phyloP scores from a whole-genome alignment of 2,888 invertebrate genomes.

The Entomobrya multifasciata region DNA sequence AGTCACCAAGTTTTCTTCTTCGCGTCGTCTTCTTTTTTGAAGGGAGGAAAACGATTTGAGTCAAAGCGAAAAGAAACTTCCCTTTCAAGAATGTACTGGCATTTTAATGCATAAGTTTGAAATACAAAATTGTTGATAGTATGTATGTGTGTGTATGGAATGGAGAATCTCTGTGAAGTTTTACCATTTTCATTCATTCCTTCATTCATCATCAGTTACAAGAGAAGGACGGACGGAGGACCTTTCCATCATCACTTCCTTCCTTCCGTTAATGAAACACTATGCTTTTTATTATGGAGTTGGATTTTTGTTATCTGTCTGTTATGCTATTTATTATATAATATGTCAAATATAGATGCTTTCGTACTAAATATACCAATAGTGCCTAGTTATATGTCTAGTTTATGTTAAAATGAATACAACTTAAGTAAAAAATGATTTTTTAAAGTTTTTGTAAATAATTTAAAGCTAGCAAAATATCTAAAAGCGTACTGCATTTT shows the following conservation, averaged over 20 bases:
- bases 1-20: slow-evolving; percentile 58
- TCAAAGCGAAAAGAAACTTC: slow-evolving; percentile 9
- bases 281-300: too few species aligned
- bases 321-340: too few species aligned
- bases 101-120: background rate
- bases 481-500: too few species aligned
- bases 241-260: slow-evolving; percentile 59
- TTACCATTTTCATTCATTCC: slow-evolving; percentile 6
- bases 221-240: slow-evolving; percentile 30
- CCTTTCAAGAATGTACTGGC: slow-evolving; percentile 6
- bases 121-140: background rate
- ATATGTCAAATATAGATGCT: background rate
- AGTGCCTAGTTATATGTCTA: too few species aligned
- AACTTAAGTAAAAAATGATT: too few species aligned
- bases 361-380: background rate
- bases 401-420: too few species aligned
- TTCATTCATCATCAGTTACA: slow-evolving; percentile 17
- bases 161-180: too few species aligned
- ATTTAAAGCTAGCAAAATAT: too few species aligned
- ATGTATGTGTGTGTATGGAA: background rate
- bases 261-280: slow-evolving; percentile 45
- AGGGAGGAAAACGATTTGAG: slow-evolving; percentile 33
- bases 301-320: background rate
- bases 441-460: too few species aligned
- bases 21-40: background rate